Conservation (phyloP, 2,113 vertebrate species). For the Lagopus muta region DNA sequence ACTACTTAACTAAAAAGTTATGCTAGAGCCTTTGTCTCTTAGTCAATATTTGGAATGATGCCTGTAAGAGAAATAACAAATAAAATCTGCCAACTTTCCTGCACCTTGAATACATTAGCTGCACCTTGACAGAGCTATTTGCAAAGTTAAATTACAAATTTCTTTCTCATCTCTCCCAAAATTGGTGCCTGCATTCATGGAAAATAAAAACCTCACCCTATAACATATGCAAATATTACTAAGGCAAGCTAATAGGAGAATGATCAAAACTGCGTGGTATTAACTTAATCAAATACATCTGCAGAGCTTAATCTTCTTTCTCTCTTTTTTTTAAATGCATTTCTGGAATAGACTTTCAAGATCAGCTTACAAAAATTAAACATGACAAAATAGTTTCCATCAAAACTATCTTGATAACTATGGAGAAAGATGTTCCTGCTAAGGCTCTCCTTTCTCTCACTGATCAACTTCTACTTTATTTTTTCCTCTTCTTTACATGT, state of each 20-base stretch:
- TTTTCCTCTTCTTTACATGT: background rate
- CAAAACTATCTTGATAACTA: background rate
- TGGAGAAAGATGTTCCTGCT: background rate
- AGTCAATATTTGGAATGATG: constrained; percentile 11
- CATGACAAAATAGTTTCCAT: background rate
- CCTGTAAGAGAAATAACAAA: background rate
- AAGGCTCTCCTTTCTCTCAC: background rate
- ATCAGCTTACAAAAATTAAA: background rate
- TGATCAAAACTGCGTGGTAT: background rate
- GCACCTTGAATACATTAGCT: background rate
- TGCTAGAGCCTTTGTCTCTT: background rate
- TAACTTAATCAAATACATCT: background rate
- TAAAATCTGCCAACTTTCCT: background rate
- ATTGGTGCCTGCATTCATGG: background rate
- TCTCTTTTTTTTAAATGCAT: background rate
- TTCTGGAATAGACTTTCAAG: background rate
- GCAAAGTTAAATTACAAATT: background rate
- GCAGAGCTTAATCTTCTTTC: background rate
- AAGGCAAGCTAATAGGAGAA: background rate
- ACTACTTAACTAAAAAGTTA: background rate
- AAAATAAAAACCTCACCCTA: background rate
- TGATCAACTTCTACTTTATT: background rate
- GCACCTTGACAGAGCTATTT: background rate
- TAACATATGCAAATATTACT: background rate
- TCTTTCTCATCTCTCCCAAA: background rate